Percentiles rank a stretch among this genome's conserved stretches.
These are phyloP conservation scores for honey bee (Apis mellifera) DNA, from an alignment of 1,140 invertebrate genomes.

Conservation along the genomic window Amel_HAv3.1 CM009941.2:1270501-1271000, in stretches of 20 bases:
- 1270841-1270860: slow-evolving; percentile 3
- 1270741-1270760: slow-evolving; percentile 17
- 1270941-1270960: slow-evolving; percentile 72
- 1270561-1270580: slow-evolving; percentile 22
- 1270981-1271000: slow-evolving; percentile 36
- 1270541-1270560: slow-evolving; percentile 24
- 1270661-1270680: slow-evolving; percentile 48
- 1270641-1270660: slow-evolving; percentile 46
- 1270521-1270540: slow-evolving; percentile 27
- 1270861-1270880: slow-evolving; percentile 43
- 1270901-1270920: slow-evolving; percentile 65
- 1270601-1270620: slow-evolving; percentile 63
- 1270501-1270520: slow-evolving; percentile 56
- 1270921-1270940: slow-evolving; percentile 59
- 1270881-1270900: slow-evolving; percentile 63
- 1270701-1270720: background rate
- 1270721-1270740: background rate
- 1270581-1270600: slow-evolving; percentile 25
- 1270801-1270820: background rate
- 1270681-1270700: slow-evolving; percentile 1
- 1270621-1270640: slow-evolving; percentile 66
- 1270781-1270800: no score
- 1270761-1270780: slow-evolving; percentile 18
- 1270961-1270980: slow-evolving; percentile 53
- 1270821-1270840: background rate